Percentiles rank a stretch among this genome's conserved stretches.
These are phyloP conservation scores for Actinernus sp. DNA, from an alignment of 92 coral and sea anemone species.

Conservation along the genomic window DNA sequence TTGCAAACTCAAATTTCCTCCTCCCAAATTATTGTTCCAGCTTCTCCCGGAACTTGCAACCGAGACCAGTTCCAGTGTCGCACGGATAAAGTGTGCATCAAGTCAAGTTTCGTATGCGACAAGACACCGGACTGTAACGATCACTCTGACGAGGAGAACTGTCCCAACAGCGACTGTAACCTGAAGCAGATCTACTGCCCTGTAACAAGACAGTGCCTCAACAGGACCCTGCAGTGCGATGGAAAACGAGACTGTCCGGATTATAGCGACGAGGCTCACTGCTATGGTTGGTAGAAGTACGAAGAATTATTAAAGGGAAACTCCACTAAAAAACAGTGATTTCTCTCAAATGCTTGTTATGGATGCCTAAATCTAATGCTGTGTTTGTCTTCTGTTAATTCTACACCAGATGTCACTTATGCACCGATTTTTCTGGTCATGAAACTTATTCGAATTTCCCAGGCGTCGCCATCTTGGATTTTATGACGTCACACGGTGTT, in stretches of 20 bases:
- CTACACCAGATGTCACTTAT: too few species aligned
- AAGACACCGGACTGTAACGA: constrained; percentile 71
- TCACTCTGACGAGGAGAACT: constrained; percentile 79
- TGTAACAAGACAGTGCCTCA: constrained; percentile 42
- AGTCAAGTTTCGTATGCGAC: constrained; percentile 80
- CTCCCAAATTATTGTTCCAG: constrained; percentile 8
- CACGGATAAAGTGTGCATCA: constrained; percentile 62
- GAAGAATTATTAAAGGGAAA: too few species aligned
- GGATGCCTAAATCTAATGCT: too few species aligned
- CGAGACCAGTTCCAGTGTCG: constrained; percentile 82
- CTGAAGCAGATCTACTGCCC: constrained; percentile 74
- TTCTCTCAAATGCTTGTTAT: too few species aligned
- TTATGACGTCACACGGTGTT: too few species aligned
- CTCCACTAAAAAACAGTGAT: too few species aligned
- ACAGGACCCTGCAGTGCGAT: constrained; percentile 83
- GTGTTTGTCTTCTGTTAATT: too few species aligned
- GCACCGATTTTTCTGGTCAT: too few species aligned
- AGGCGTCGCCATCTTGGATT: too few species aligned
- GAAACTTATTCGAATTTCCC: too few species aligned
- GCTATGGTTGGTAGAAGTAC: too few species aligned
- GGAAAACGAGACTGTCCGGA: constrained; percentile 72
- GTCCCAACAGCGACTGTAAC: constrained; percentile 60
- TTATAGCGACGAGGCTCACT: constrained; percentile 83
- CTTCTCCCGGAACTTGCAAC: constrained; percentile 58
- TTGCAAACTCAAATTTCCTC: background rate